Evolutionary conservation across 2,888 invertebrate genomes (phyloP).

Genomic region (Diadegma fenestrale): DNA sequence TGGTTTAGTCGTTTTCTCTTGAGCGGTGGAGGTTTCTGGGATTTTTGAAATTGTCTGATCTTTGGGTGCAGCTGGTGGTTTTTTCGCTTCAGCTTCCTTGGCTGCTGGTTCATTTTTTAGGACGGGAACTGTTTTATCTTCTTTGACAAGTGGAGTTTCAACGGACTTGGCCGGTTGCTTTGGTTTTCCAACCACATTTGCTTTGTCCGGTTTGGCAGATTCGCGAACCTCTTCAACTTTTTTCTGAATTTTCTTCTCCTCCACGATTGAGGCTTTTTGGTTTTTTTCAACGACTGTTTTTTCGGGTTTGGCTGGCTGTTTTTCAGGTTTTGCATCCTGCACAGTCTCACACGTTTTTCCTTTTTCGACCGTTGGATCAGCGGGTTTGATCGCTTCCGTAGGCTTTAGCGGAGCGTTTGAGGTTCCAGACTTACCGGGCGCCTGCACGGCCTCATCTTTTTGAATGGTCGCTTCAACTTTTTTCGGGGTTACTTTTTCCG

Average conservation of each 20-base stretch:
- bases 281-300: background rate
- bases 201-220: background rate
- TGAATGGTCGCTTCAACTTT: constrained; percentile 8
- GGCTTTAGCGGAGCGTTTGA: background rate
- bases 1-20: background rate
- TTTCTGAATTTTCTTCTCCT: background rate
- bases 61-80: background rate
- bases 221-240: background rate
- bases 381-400: background rate
- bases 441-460: background rate
- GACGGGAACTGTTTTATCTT: background rate
- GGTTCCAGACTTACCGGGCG: background rate
- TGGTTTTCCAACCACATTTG: background rate
- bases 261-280: constrained; percentile 1
- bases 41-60: background rate
- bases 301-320: background rate
- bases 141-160: background rate
- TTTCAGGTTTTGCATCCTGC: background rate
- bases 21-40: background rate
- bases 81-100: background rate
- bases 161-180: background rate
- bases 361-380: background rate
- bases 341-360: background rate
- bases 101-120: background rate
- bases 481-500: background rate